These are phyloP conservation scores for Xyrichtys novacula DNA, from an alignment of 2,797 vertebrate genomes.

Conservation along the genomic window DNA sequence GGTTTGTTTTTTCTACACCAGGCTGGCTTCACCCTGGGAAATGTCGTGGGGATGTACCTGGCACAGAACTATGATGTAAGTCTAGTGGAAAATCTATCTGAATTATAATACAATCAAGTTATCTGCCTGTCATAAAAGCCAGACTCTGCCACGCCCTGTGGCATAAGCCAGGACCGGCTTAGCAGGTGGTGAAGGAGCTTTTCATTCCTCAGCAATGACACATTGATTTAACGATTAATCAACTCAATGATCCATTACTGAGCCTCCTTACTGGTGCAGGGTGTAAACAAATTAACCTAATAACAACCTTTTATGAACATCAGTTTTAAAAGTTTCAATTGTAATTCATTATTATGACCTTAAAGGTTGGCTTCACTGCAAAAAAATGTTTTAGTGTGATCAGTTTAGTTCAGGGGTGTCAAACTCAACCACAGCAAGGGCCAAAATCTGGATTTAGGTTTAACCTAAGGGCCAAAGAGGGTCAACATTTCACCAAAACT, in stretches of 20 bases:
- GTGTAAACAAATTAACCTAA: too few relatives aligned
- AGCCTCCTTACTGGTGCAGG: not conserved
- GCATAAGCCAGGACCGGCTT: rapidly evolving
- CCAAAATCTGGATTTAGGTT: too few relatives aligned
- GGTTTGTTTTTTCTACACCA: conserved; percentile 69
- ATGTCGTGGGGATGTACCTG: conserved; percentile 97
- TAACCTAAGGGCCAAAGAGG: too few relatives aligned
- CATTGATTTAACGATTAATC: not conserved
- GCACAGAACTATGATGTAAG: conserved; percentile 97
- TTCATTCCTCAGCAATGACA: not conserved
- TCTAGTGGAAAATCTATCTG: not conserved
- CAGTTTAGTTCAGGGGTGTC: too few relatives aligned
- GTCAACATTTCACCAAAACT: too few relatives aligned
- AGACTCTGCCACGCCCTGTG: not conserved
- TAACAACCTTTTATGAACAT: too few relatives aligned
- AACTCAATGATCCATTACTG: not conserved
- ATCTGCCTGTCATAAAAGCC: not conserved
- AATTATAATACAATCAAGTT: rapidly evolving
- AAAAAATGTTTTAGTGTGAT: too few relatives aligned
- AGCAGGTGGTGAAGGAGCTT: not conserved
- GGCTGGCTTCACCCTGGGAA: conserved; percentile 96
- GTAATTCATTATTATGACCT: not conserved
- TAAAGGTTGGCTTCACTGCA: too few relatives aligned
- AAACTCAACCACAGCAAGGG: too few relatives aligned
- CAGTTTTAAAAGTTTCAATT: not conserved